Conservation (phyloP, 2,888 invertebrate genomes). For the Erannis defoliaria region DNA sequence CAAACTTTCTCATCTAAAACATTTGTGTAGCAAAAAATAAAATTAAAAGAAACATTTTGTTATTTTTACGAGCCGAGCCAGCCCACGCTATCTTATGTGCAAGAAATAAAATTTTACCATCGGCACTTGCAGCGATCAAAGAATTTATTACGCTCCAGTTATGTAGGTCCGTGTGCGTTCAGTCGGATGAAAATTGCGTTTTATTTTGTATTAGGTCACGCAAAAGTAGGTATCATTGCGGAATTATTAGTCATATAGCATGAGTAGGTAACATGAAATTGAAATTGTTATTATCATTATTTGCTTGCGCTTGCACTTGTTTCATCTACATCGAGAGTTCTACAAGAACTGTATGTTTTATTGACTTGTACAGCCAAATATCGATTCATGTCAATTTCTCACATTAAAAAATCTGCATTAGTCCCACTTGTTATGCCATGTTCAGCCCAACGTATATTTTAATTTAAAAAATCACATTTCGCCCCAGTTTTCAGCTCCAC, state of each 20-base stretch:
- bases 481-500: no score
- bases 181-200: conserved; percentile 63
- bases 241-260: conserved; percentile 33
- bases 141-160: conserved; percentile 75
- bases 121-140: conserved; percentile 56
- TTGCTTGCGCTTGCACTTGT: background rate
- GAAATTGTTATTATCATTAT: conserved; percentile 3
- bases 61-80: no score
- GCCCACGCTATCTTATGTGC: no score
- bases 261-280: conserved; percentile 9
- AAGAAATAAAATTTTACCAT: conserved; percentile 54
- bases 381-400: no score
- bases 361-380: no score
- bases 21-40: background rate
- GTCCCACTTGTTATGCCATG: no score
- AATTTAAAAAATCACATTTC: no score
- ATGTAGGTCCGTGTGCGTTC: conserved; percentile 66
- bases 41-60: background rate
- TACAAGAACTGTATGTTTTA: background rate
- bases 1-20: no score
- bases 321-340: background rate
- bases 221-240: conserved; percentile 50
- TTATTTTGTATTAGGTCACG: conserved; percentile 52
- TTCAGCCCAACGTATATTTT: no score
- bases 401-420: no score